Evolutionary conservation across 2,113 vertebrate genomes (phyloP), one percentile per base, ranked within the genome.

Genomic region (Pedetes capensis): DNA sequence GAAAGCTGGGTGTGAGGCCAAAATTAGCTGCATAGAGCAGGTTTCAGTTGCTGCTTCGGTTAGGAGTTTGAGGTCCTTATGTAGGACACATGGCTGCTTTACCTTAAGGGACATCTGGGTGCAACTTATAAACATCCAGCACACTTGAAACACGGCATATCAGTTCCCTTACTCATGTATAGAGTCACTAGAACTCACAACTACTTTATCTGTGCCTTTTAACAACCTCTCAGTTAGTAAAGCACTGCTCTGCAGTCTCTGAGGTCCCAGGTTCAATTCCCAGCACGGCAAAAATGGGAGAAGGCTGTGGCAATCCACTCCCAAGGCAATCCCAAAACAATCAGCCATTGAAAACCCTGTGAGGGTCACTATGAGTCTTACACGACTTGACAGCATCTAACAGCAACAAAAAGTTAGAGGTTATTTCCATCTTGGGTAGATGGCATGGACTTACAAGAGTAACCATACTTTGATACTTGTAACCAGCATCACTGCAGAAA

Each of bases 1-100:
- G 94, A 93, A 96, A 94, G 91, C 87, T 93, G 79, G 47, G 44
- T 72, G 78, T 63, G 44, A 94, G 51, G 74, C 72, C 68, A 96
- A 85, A 92, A 92, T 85, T 63, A 85, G 76, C 66, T 61, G 11
- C 78, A 4, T 0, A 22, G 13, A 76, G 64, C 18, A 42, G 51
- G 81, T 34, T 61, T 16, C 20, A 34, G 81, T 17, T 68, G 37
- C 32, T 76, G 32, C 63, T 82, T 59, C 57, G 37, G 7, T 9
- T 8, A 78, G 64, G 34, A 37, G 53, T 82, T 86, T 82, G 12
- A 17, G 2, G 27, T 34, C n/a, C 37, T 66, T 3, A 0, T 5
- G 16, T n/a, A 63, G 51, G 55, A 83, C 81, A 37, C 37, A 34
- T 8, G 16, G n/a, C 61, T 64, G 44, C 51, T 71, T 53, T 64